Percentiles rank a stretch among this genome's conserved stretches.
Conservation (phyloP, 2,888 invertebrate genomes). For the Tortricodes alternella region DNA sequence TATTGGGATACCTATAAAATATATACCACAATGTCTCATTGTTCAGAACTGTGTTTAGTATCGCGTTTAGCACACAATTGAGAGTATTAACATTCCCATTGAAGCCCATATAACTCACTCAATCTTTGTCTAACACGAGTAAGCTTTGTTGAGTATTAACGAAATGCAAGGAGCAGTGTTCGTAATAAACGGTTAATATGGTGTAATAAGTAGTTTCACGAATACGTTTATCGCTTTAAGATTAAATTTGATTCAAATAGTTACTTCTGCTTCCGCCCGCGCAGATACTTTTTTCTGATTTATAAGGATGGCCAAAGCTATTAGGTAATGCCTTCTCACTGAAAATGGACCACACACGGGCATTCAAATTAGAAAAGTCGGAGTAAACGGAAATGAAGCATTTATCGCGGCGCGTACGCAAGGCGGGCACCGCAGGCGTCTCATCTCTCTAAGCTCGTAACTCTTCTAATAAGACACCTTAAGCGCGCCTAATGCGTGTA, state of each 20-base stretch:
- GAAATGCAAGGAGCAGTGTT: constrained; percentile 19
- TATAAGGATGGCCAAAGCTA: constrained; percentile 55
- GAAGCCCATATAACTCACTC: constrained; percentile 56
- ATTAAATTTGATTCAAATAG: constrained; percentile 22
- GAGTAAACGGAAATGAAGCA: constrained; percentile 75
- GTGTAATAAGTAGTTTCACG: neutral
- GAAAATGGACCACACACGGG: constrained; percentile 73
- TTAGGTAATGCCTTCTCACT: constrained; percentile 60
- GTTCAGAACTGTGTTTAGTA: constrained; percentile 62
- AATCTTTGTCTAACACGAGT: constrained; percentile 42
- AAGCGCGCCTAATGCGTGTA: constrained; percentile 68
- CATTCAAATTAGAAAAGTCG: constrained; percentile 73
- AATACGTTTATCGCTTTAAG: neutral
- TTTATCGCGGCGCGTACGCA: constrained; percentile 66
- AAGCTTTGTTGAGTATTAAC: constrained; percentile 34
- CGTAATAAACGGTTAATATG: constrained; percentile 3
- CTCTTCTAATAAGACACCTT: constrained; percentile 75
- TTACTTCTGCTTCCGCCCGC: constrained; percentile 37
- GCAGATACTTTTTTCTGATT: constrained; percentile 47
- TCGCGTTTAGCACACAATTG: constrained; percentile 76
- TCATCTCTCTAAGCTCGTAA: constrained; percentile 71
- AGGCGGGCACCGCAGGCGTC: constrained; percentile 69
- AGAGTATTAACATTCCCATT: constrained; percentile 74
- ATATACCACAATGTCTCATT: constrained; percentile 69
- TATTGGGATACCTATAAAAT: constrained; percentile 62